Base-by-base conservation (phyloP, 2,113 vertebrate species). In the Eonycteris spelaea region DNA sequence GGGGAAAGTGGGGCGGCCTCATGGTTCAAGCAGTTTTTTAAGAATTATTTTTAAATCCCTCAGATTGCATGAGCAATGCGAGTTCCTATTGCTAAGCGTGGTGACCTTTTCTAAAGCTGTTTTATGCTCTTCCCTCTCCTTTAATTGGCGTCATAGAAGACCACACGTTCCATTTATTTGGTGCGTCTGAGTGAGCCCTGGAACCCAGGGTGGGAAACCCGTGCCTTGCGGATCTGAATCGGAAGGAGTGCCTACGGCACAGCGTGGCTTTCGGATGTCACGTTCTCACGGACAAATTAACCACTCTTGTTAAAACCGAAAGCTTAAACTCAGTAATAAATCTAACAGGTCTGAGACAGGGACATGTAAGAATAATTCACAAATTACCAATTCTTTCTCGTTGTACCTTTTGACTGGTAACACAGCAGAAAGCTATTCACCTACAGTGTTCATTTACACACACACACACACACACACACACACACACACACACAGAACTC, bases 51-150 rank as follows among this genome's bases (percentile, higher is more conserved):
- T 65, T 55, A 68, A 73, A 55, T 74, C 94, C 61, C 80, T 65
- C 67, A 68, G 88, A 45, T 70, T 51, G 75, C 57, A 6, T 13
- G 40, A 96, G 55, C 33, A 67, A 33, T 0, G 51, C 53, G 30
- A 51, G 43, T 80, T 97, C 77, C 90, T 95, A 10, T 87, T 80
- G 90, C 85, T 70, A 70, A 91, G 93, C 21, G 95, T 33, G 51
- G 78, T 65, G 91, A 91, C 95, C 96, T 96, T 96, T 96, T 89
- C 95, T 88, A 59, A 91, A 96, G 70, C 91, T 7, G 24, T 93
- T 85, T 43, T 70, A 86, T 15, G 93, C 89, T 79, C 79, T 74
- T 71, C 91, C 45, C 82, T 96, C 95, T 95, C 70, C 83, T 94
- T 71, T 86, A 89, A 96, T 30, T 71, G 73, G 94, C 74, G 67